Base-by-base conservation (phyloP, 2,888 invertebrate species). In the Monoplex corrugatus region DNA sequence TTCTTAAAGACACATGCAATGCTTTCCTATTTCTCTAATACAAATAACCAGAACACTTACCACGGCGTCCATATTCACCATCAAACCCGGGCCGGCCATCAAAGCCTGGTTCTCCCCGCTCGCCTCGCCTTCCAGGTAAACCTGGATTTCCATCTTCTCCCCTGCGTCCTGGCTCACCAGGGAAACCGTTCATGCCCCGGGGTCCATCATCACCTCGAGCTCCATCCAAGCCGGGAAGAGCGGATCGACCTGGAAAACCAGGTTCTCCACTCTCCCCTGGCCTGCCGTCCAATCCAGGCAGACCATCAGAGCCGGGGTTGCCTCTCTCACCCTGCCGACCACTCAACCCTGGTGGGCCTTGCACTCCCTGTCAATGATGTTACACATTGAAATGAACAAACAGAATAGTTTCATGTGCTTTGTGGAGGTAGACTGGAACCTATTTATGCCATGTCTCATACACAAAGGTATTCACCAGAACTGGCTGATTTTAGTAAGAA, bases 241-340 rank as follows among this genome's bases (percentile, higher is more conserved):
- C 96, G 92, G 95, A 95, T 10, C 93, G 92, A 86, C 97, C 97
- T 80, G 84, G 63, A 16, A 86, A 43, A 32, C 91, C 91, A 57
- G 78, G 40, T 0, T 68, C 84, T 44, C 90, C 90, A 19, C 13
- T 23, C 2, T 35, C 95, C 87, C 96, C 96, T 83, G 91, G 90
- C 40, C 87, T 40, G 82, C 95, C 94, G 45, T 78, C 82, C 5
- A 28, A 38, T 5, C 90, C 88, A 57, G 87, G 82, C 40, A 78
- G 57, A 45, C 89, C 89, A 8, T 72, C 40, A 2, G 10, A 78
- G 13, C 89, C 89, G 8, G 75, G 89, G 13, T 89, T 78, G 16
- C 89, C 89, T 19, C 50, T 10, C 3, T 45, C 45, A 13, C 90
- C 90, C 10, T 78, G 88, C 5, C 35, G 32, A 0, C 90, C 90